phyloP scores from a whole-genome alignment of 30 jellyfish, hydroid and myxozoan species.

The Mastigias papua region DNA sequence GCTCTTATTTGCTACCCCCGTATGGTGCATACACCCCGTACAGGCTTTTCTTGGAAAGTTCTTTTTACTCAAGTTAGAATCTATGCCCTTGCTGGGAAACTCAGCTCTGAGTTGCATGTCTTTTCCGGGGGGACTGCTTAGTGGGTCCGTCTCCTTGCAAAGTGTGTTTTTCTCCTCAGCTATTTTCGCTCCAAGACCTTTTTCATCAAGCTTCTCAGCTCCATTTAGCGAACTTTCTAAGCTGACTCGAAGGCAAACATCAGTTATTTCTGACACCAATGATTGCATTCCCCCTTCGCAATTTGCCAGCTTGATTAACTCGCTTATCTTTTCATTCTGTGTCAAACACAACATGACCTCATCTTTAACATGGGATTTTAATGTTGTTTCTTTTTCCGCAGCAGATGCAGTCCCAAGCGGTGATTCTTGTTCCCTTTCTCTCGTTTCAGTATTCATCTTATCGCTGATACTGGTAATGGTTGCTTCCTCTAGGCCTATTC shows the following conservation, averaged over 20 bases:
- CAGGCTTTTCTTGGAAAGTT: background rate
- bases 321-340: background rate
- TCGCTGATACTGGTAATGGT: no score
- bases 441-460: background rate
- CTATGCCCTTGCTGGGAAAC: background rate
- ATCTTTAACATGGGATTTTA: background rate
- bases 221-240: background rate
- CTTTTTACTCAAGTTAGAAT: background rate
- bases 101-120: background rate
- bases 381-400: background rate
- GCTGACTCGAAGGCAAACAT: background rate
- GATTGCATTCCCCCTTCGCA: background rate
- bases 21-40: background rate
- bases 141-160: no score
- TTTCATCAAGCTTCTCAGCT: background rate
- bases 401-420: background rate
- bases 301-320: background rate
- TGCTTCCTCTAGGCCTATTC: no score
- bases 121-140: no score
- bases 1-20: background rate
- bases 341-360: background rate
- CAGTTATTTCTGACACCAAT: background rate
- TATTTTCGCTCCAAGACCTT: background rate
- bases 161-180: background rate
- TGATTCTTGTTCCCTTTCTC: background rate